These are phyloP conservation scores for Solen grandis DNA, from an alignment of 1,140 invertebrate species.

Conservation along the genomic window DNA sequence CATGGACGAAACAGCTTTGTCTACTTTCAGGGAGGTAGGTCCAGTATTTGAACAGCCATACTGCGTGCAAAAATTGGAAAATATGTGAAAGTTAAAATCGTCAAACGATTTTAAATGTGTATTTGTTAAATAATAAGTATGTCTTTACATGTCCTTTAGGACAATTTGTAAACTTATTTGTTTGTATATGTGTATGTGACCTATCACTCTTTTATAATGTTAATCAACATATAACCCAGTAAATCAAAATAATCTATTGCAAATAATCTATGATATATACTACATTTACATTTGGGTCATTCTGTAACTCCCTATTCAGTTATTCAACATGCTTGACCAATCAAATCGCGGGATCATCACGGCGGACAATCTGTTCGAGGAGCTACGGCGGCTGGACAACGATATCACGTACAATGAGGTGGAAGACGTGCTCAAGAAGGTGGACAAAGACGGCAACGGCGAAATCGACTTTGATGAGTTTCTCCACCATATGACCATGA, in stretches of 20 bases:
- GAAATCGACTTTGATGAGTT: constrained; percentile 78
- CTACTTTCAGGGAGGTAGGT: constrained; percentile 41
- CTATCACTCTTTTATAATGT: too few relatives aligned
- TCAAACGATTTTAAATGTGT: background rate
- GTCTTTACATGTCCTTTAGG: background rate
- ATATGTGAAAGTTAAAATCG: too few relatives aligned
- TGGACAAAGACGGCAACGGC: constrained; percentile 77
- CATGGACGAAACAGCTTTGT: constrained; percentile 28
- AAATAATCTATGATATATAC: too few relatives aligned
- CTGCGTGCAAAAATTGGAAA: background rate
- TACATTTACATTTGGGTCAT: too few relatives aligned
- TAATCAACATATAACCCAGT: too few relatives aligned
- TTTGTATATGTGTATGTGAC: too few relatives aligned
- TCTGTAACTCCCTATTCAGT: too few relatives aligned
- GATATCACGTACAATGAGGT: constrained; percentile 76
- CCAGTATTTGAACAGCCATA: background rate
- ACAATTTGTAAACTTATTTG: too few relatives aligned
- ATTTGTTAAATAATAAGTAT: background rate
- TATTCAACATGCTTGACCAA: constrained; percentile 69
- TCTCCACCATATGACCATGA: constrained; percentile 63
- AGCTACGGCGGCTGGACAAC: constrained; percentile 74
- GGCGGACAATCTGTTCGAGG: constrained; percentile 73
- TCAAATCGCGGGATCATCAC: constrained; percentile 68
- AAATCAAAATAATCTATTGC: too few relatives aligned
- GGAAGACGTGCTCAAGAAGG: constrained; percentile 71